Evolutionary conservation across 2,113 vertebrate genomes (phyloP), one percentile per base, ranked within the genome.

Genomic region (Dasypus novemcinctus): DNA sequence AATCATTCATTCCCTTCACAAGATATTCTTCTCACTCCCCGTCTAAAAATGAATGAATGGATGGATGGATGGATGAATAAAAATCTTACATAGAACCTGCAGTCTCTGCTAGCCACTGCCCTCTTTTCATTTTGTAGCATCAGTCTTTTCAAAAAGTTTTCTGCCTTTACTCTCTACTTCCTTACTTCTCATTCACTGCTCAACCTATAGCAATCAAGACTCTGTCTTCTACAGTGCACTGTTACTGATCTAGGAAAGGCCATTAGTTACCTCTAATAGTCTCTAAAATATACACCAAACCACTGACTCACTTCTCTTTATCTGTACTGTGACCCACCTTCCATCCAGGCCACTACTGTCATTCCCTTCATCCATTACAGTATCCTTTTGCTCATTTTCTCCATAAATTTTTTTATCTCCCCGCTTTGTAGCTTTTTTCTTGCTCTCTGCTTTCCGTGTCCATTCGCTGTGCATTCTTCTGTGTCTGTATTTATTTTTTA

Each of bases 51-150:
- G 38, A 75, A 46, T 71, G 63, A 20, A 18, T 92, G 21, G 63
- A n/a, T 80, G n/a, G 43, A 76, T 96, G 57, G 25, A 18, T 92
- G 21, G 63, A n/a, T 80, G 38, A 57, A 76, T 96, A 41, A 86
- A 72, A 88, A 33, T 61, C 9, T 36, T 43, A 72, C 38, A 31
- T 52, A 89, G 63, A 72, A 29, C 33, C 57, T 74, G 27, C 68
- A 13, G 6, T 49, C 66, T 36, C n/a, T 75, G 18, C 36, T 59
- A 59, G 29, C n/a, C 79, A 54, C 25, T 57, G 43, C 25, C 31
- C 3, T 72, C 17, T 76, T n/a, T 90, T 5, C 31, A n/a, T 87
- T 87, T 90, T 33, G 49, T 80, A 69, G 4, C 31, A 63, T 76
- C 38, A 63, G 9, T 61, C 75, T 91, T 84, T 49, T 54, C 49